Conservation (phyloP, 2,113 vertebrate genomes). For the Brachypteracias leptosomus region DNA sequence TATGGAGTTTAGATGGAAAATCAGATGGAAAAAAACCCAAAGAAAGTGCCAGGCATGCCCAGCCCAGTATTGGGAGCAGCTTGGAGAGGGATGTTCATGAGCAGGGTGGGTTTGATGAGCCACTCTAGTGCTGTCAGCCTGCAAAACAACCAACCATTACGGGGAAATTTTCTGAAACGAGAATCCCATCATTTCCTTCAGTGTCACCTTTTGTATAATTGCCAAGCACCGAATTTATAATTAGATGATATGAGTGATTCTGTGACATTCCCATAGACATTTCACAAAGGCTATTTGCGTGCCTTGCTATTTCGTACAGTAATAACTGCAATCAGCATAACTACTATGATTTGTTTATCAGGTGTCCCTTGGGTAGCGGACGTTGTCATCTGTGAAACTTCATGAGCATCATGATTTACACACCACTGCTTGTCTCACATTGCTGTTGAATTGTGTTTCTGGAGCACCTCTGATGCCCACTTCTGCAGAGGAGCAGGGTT, state of each 20-base stretch:
- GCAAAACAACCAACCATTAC: neutral
- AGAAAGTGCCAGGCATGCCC: fast-evolving
- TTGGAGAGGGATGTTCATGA: fast-evolving
- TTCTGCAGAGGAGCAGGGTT: fast-evolving
- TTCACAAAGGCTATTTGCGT: neutral
- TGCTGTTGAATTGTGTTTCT: neutral
- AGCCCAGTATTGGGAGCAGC: neutral
- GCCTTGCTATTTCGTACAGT: neutral
- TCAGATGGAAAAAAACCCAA: neutral
- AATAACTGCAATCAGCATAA: neutral
- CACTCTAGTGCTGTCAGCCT: neutral
- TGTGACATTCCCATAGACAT: neutral
- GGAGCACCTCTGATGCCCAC: neutral
- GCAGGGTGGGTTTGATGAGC: neutral
- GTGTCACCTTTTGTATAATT: conserved; percentile 22
- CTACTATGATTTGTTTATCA: conserved; percentile 16
- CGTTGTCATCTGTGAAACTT: neutral
- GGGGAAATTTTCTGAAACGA: neutral
- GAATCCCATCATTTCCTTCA: conserved; percentile 12
- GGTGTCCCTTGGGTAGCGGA: conserved; percentile 3
- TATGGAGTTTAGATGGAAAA: neutral
- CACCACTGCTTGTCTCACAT: neutral
- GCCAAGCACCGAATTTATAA: neutral
- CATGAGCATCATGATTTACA: neutral
- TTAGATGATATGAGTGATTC: neutral